These are phyloP conservation scores for Falco naumanni DNA, from an alignment of 2,797 vertebrate genomes.

Conservation along the genomic window DNA sequence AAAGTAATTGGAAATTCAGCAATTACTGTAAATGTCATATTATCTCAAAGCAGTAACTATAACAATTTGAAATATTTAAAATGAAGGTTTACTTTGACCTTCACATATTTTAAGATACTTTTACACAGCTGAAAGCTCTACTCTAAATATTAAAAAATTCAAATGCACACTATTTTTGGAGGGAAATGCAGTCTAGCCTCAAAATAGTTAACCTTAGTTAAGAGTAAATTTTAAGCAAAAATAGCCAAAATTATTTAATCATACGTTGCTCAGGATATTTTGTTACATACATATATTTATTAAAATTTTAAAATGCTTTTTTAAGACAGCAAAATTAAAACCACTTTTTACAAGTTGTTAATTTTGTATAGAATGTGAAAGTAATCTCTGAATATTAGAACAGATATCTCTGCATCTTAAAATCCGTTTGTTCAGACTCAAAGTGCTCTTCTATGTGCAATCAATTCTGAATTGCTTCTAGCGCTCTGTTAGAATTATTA, in stretches of 20 bases:
- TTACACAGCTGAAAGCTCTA: not conserved
- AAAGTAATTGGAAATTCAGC: conserved; percentile 61
- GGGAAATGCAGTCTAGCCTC: not conserved
- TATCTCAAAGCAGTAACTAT: conserved; percentile 43
- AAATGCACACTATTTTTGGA: conserved; percentile 13
- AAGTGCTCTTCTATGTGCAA: not conserved
- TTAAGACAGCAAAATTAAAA: not conserved
- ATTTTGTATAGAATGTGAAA: not conserved
- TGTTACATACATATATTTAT: not conserved
- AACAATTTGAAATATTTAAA: conserved; percentile 42
- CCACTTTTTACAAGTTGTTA: not conserved
- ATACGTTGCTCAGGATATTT: not conserved
- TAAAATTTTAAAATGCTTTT: not conserved
- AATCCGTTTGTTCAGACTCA: conserved; percentile 1
- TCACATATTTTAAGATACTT: conserved; percentile 31
- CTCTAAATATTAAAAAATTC: not conserved
- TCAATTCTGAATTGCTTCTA: not conserved
- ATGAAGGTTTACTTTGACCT: conserved; percentile 37
- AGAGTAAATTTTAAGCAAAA: not conserved
- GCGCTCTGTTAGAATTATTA: not conserved
- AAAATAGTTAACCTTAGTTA: not conserved
- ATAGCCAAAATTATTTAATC: not conserved
- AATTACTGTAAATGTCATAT: conserved; percentile 64
- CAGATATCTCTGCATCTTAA: not conserved
- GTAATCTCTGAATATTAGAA: not conserved